Evolutionary conservation across 2,797 vertebrate species (phyloP), one percentile per base, ranked within the genome.

Genomic region (Strix occidentalis): DNA sequence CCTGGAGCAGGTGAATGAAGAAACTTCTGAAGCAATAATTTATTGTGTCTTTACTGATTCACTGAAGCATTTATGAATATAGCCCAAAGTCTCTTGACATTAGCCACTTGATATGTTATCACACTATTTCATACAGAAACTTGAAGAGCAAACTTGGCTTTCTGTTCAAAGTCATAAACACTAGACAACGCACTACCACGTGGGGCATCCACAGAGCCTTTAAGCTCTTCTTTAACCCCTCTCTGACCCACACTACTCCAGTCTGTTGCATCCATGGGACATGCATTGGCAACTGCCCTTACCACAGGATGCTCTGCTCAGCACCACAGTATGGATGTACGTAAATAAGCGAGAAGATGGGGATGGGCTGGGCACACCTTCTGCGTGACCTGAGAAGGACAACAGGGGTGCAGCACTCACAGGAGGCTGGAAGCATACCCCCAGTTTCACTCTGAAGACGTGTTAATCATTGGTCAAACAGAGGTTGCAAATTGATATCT

Each of bases 1-100:
- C 77, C 93, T 90, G 91, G 75, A 96, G 93, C 91, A 92, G 76
- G 89, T 95, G 87, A 95, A 91, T n/a, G 61, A 88, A 88, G 89
- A 95, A 91, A 95, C 79, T 95, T 97, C 81, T 95, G 91, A 96
- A 95, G 81, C 84, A 95, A 84, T 95, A 93, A 96, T 94, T 96
- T 95, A 90, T 76, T 80, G 54, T 95, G 82, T 93, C 92, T 95
- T 92, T 89, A 92, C 77, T 4, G 50, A 87, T 87, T 95, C 92
- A 91, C 39, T 85, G 94, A 89, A 96, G 84, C 84, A 60, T 96
- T 96, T 90, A 91, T 25, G 82, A 96, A 95, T 95, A 92, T 57
- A 95, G 90, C 93, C 89, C 64, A 83, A 84, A 95, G 86, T 95
- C 92, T 88, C 95, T 90, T 95, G 91, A 87, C 79, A 83, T 57